phyloP scores from a whole-genome alignment of 2,888 invertebrate species.

The Conomelus anceps region DNA sequence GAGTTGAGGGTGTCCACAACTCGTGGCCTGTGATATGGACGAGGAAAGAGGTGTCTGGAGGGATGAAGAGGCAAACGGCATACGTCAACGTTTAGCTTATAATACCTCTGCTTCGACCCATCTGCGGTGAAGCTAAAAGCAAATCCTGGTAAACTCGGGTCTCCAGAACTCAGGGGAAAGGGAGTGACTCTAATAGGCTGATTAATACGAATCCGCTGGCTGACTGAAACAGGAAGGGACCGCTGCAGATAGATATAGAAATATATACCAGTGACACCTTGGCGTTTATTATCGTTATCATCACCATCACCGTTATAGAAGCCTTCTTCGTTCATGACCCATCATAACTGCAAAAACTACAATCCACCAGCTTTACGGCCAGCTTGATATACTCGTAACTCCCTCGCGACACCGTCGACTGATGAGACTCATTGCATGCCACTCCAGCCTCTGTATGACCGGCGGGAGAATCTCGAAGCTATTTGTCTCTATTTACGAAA shows the following conservation, averaged over 20 bases:
- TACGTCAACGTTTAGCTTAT: background rate
- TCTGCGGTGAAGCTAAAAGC: slow-evolving; percentile 30
- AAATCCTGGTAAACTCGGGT: slow-evolving; percentile 29
- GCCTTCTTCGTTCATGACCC: background rate
- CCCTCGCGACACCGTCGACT: background rate
- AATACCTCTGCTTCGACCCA: background rate
- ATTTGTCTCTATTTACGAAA: background rate
- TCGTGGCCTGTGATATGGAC: background rate
- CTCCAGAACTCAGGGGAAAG: slow-evolving; percentile 26
- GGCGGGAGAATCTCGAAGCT: background rate
- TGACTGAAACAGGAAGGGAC: background rate
- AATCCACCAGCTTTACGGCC: background rate
- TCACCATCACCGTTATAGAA: background rate
- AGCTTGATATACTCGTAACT: background rate
- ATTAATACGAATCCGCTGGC: slow-evolving; percentile 24
- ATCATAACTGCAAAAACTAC: background rate
- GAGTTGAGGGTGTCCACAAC: background rate
- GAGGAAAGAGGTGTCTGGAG: background rate
- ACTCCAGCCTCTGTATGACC: background rate
- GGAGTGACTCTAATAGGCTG: slow-evolving; percentile 25
- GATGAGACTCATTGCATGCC: background rate
- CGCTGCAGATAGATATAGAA: background rate
- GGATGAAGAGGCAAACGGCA: background rate
- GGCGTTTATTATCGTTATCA: background rate
- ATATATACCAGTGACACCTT: slow-evolving; percentile 11